Conservation (phyloP, 2,888 invertebrate genomes). For the Machimus atricapillus region DNA sequence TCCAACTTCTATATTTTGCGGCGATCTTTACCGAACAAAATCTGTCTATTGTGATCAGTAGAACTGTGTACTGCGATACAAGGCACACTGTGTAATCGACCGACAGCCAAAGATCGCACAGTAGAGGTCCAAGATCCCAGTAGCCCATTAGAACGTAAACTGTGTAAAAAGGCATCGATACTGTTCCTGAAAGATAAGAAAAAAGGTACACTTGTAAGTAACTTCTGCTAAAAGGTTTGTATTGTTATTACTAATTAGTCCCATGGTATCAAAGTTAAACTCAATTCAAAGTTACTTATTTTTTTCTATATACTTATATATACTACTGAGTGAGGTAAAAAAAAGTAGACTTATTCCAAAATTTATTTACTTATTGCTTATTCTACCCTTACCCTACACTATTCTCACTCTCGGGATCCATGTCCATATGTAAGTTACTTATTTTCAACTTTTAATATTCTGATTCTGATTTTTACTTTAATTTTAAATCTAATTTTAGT, state of each 20-base stretch:
- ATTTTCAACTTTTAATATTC: too few relatives aligned
- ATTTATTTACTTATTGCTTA: too few relatives aligned
- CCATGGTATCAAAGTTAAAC: background rate
- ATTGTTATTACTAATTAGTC: too few relatives aligned
- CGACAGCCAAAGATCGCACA: slow-evolving; percentile 98
- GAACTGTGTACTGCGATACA: slow-evolving; percentile 98
- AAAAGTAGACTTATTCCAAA: too few relatives aligned
- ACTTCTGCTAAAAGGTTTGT: background rate
- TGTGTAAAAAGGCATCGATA: slow-evolving; percentile 99
- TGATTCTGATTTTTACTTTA: too few relatives aligned
- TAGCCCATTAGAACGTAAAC: slow-evolving; percentile 95
- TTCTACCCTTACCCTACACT: too few relatives aligned
- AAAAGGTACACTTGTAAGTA: background rate
- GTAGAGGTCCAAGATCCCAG: slow-evolving; percentile 95
- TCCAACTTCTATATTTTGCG: slow-evolving; percentile 95
- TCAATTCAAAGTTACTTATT: too few relatives aligned
- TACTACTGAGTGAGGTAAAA: too few relatives aligned
- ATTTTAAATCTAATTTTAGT: too few relatives aligned
- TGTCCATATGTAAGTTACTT: too few relatives aligned
- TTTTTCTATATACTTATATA: too few relatives aligned
- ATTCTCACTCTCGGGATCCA: too few relatives aligned
- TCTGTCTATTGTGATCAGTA: slow-evolving; percentile 97
- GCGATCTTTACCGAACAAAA: slow-evolving; percentile 99
- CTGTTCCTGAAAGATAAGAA: slow-evolving; percentile 73
- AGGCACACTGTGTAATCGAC: slow-evolving; percentile 99